phyloP scores from a whole-genome alignment of 2,888 invertebrate genomes.

The Muscina levida region DNA sequence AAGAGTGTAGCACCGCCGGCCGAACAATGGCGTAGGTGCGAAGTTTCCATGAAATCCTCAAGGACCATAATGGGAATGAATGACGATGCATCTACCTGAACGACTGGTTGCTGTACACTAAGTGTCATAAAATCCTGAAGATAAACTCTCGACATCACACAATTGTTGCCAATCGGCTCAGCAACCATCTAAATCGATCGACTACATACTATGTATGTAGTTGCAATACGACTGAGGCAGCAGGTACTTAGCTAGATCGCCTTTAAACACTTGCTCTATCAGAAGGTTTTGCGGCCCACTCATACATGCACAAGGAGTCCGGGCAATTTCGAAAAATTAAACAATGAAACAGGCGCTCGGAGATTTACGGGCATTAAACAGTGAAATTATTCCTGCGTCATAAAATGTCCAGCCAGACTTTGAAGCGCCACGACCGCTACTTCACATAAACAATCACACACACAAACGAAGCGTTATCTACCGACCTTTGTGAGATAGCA shows the following conservation, averaged over 20 bases:
- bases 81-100: constrained; percentile 54
- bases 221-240: neutral
- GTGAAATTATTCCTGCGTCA: constrained; percentile 52
- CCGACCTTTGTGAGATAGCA: neutral
- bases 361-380: constrained; percentile 61
- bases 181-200: too few species aligned
- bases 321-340: constrained; percentile 23
- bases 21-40: constrained; percentile 57
- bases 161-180: constrained; percentile 21
- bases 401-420: constrained; percentile 61
- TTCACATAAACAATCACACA: constrained; percentile 41
- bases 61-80: constrained; percentile 57
- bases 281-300: constrained; percentile 50
- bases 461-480: constrained; percentile 25
- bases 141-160: constrained; percentile 54
- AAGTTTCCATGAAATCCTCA: constrained; percentile 64
- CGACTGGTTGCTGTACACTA: constrained; percentile 39
- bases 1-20: constrained; percentile 45
- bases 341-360: constrained; percentile 48
- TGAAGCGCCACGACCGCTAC: constrained; percentile 65
- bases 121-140: constrained; percentile 61
- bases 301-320: neutral
- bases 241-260: constrained; percentile 41
- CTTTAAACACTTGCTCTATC: constrained; percentile 57
- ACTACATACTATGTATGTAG: too few species aligned